These are phyloP conservation scores for Beaufortia kweichowensis DNA, from an alignment of 2,113 vertebrate species.

Conservation along the genomic window DNA sequence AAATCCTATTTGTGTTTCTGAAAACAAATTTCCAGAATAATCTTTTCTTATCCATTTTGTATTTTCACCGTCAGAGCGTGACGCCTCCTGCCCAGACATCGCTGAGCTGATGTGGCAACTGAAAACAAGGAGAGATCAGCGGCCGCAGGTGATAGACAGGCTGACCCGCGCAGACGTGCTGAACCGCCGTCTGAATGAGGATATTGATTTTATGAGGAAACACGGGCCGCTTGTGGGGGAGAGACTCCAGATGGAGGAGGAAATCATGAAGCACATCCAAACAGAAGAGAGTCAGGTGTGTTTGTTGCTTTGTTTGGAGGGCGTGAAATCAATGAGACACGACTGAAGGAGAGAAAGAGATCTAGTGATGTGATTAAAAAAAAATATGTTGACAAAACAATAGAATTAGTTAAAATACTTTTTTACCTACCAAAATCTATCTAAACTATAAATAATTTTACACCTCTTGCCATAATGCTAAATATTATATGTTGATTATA, in stretches of 20 bases:
- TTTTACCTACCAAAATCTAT: too few relatives aligned
- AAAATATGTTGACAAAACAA: too few relatives aligned
- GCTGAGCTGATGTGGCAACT: conserved; percentile 74
- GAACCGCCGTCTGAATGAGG: conserved; percentile 67
- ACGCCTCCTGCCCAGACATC: conserved; percentile 68
- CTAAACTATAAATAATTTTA: too few relatives aligned
- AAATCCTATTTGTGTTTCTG: neutral
- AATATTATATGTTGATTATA: neutral
- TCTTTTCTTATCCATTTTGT: neutral
- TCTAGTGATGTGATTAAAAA: neutral
- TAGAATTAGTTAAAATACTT: too few relatives aligned
- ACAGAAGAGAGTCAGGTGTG: conserved; percentile 68
- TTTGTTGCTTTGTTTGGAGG: conserved; percentile 29
- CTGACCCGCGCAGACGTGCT: conserved; percentile 57
- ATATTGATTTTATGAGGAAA: conserved; percentile 74
- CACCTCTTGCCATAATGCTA: neutral
- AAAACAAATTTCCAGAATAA: neutral
- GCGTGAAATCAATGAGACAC: conserved; percentile 31
- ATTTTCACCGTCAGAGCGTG: conserved; percentile 69
- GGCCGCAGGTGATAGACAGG: conserved; percentile 60
- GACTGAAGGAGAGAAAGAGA: neutral
- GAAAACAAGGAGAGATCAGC: conserved; percentile 60
- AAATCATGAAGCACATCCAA: conserved; percentile 56
- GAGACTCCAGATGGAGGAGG: conserved; percentile 71
- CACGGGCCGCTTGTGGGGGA: conserved; percentile 75